Evolutionary conservation across 2,888 invertebrate genomes (phyloP).

Genomic region (Pachydiplax longipennis): DNA sequence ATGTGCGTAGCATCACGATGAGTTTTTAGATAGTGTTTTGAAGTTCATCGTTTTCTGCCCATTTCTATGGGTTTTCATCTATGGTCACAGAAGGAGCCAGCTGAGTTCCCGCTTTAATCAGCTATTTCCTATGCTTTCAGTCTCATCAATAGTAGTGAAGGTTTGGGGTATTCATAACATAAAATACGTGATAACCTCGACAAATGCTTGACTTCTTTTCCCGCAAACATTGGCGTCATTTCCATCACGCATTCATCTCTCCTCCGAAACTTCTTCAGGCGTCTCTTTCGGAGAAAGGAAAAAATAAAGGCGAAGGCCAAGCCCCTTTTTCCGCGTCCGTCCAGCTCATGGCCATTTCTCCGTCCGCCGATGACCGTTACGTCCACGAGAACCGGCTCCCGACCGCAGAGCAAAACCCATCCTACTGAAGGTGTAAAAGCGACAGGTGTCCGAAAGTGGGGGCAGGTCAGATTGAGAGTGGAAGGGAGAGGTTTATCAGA

Average conservation of each 20-base stretch:
- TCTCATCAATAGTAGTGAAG: not conserved
- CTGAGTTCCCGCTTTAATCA: no score
- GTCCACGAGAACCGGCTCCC: conserved; percentile 25
- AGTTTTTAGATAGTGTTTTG: no score
- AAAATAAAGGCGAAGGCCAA: not conserved
- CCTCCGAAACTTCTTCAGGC: not conserved
- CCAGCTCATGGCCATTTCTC: not conserved
- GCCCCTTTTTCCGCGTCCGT: not conserved
- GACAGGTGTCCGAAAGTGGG: conserved; percentile 16
- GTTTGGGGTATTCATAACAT: not conserved
- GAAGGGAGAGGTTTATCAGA: not conserved
- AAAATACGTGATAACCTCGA: not conserved
- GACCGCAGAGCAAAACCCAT: not conserved
- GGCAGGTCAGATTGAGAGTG: not conserved
- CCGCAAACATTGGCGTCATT: not conserved
- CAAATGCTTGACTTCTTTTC: not conserved
- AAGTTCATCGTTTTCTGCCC: no score
- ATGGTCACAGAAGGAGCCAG: no score
- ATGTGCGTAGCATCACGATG: no score
- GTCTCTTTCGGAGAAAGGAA: not conserved
- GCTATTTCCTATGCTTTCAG: not conserved
- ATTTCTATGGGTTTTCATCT: no score
- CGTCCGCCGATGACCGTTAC: conserved; percentile 14
- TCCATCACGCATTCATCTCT: not conserved
- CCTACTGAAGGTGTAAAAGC: not conserved